Evolutionary conservation across 2,888 invertebrate species (phyloP), one percentile per base, ranked within the genome.

Genomic region (Acrocyrtus sp.): DNA sequence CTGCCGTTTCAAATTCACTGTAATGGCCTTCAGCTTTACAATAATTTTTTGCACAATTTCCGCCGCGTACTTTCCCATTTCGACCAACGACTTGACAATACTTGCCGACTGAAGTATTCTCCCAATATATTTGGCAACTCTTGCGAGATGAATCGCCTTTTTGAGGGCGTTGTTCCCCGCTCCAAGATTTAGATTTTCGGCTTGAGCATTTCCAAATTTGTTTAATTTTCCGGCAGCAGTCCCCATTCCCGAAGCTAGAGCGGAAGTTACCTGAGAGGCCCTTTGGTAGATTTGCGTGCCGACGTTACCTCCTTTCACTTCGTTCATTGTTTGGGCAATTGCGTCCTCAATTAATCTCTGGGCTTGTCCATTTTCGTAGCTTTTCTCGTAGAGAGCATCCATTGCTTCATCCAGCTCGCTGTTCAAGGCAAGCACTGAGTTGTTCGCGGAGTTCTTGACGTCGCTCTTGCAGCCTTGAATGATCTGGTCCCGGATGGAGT

Each of bases 291-390:
- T 29, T 39, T 26, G 15, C 6, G 19, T 56, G 5, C 56, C 56
- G 19, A 56, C 10, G 5, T 21, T 12, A 3, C 56, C 56, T 39
- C 3, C 6, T 10, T 29, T 29, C 19, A 39, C 56, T 12, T 10
- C 34, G 5, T 4, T 3, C 17, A 56, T 34, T n/a, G 19, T 21
- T 10, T 4, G 12, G 10, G 56, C 15, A 6, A 56, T 12, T 3
- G 29, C 17, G 5, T 56, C 29, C 17, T 24, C 12, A 24, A 56
- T 56, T 29, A 56, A 24, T 29, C 17, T 26, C 8, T 4, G 8
- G 8, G 56, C 21, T 29, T 56, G 56, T 19, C 24, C 19, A 12
- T 27, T 56, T 56, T 56, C 56, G 17, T 56, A 56, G 19, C 56
- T 56, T 19, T 56, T 26, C 3, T 29, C 17, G 29, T 29, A 56